A percentile compares a stretch with the other conserved stretches of the same genome.
These are phyloP conservation scores for Gopherus evgoodei DNA, from an alignment of 2,113 vertebrate genomes.

Conservation along the genomic window DNA sequence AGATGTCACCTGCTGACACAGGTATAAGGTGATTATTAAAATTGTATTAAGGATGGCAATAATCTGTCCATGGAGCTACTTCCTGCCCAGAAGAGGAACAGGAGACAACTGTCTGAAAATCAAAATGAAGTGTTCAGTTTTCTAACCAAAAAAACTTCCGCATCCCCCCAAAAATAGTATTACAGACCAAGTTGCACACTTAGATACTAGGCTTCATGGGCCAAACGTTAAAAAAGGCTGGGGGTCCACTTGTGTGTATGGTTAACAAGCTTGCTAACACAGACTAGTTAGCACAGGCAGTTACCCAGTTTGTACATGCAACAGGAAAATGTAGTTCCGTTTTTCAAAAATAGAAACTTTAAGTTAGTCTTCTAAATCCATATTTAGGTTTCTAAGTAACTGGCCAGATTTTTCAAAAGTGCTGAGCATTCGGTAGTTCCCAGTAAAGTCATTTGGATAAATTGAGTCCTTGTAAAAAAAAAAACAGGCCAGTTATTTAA, in stretches of 20 bases:
- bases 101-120: not conserved
- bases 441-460: conserved; percentile 19
- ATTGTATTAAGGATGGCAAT: not conserved
- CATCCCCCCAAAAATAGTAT: not conserved
- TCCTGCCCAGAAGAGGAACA: not conserved
- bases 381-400: conserved; percentile 38
- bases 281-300: not conserved
- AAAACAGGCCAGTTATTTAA: conserved; percentile 49
- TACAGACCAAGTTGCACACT: not conserved
- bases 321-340: not conserved
- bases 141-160: not conserved
- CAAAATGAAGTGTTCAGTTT: not conserved
- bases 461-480: conserved; percentile 43
- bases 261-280: not conserved
- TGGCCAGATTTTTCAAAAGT: conserved; percentile 14
- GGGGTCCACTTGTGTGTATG: not conserved
- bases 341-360: not conserved
- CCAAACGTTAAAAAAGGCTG: not conserved
- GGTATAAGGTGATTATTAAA: not conserved
- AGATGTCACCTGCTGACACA: not conserved
- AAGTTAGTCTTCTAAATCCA: not conserved
- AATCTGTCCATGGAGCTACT: not conserved
- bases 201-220: not conserved
- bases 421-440: conserved; percentile 18
- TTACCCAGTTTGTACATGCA: not conserved